Percentiles rank a stretch among this genome's conserved stretches.
These are phyloP conservation scores for Hydrophis major DNA, from an alignment of 2,797 vertebrate genomes.

Conservation along the genomic window DNA sequence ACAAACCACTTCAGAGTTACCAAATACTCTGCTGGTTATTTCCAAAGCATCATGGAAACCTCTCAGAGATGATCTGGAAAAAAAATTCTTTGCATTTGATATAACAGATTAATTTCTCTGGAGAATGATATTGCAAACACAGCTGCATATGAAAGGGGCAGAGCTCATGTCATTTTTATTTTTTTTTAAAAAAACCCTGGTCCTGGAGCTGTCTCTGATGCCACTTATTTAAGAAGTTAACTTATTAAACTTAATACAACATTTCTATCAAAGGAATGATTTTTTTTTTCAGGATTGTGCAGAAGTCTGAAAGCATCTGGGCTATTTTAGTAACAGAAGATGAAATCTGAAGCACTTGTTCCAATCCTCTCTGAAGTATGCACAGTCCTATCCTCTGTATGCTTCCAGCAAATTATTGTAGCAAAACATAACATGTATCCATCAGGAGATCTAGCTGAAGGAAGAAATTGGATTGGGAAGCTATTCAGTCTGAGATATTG, in stretches of 20 bases:
- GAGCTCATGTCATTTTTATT: background rate
- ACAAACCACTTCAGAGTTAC: background rate
- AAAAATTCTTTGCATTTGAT: background rate
- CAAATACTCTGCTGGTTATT: background rate
- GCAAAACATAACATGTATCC: background rate
- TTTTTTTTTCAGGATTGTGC: background rate
- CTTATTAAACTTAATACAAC: background rate
- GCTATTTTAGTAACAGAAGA: background rate
- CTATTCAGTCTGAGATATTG: background rate
- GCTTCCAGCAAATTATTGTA: background rate
- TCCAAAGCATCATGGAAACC: background rate
- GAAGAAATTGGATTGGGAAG: background rate
- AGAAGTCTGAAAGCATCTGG: background rate
- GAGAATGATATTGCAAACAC: background rate
- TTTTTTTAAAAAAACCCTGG: background rate
- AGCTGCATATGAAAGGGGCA: background rate
- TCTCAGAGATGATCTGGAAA: background rate
- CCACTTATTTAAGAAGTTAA: background rate
- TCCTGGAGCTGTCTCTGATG: background rate
- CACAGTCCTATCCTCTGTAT: background rate
- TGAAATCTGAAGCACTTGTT: background rate
- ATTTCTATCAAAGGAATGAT: background rate
- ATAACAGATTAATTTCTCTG: background rate
- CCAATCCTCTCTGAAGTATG: background rate
- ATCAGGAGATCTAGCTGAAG: background rate